Percentiles rank a stretch among this genome's conserved stretches.
Conservation (phyloP, 2,113 vertebrate species). For the Vimba vimba region DNA sequence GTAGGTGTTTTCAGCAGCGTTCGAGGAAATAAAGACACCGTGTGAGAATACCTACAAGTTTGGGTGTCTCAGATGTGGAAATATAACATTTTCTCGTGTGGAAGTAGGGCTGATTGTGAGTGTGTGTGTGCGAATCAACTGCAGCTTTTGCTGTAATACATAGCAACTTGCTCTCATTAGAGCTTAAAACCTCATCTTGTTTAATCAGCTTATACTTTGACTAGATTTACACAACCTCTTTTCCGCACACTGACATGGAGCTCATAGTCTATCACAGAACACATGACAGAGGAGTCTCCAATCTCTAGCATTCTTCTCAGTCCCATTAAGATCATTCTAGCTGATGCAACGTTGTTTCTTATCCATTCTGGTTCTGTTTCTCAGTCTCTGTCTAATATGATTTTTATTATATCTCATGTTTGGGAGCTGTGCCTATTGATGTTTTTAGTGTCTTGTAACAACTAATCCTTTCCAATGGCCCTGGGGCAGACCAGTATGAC, state of each 20-base stretch:
- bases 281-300: constrained; percentile 14
- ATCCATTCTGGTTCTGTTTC: not conserved
- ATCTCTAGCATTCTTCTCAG: not conserved
- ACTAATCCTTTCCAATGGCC: not conserved
- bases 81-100: not conserved
- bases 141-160: constrained; percentile 62
- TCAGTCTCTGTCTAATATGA: not conserved
- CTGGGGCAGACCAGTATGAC: not conserved
- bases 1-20: not conserved
- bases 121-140: constrained; percentile 49
- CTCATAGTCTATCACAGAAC: constrained; percentile 33
- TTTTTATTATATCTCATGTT: constrained; percentile 1
- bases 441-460: constrained; percentile 38
- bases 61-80: not conserved
- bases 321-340: not conserved
- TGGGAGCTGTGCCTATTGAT: not conserved
- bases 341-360: not conserved
- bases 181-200: constrained; percentile 65
- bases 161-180: constrained; percentile 71
- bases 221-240: constrained; percentile 63
- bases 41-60: not conserved
- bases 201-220: constrained; percentile 67
- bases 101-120: constrained; percentile 13
- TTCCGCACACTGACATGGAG: constrained; percentile 34
- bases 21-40: not conserved